Conservation (phyloP, 2,797 vertebrate genomes). For the Melanotaenia trifasciata region DNA sequence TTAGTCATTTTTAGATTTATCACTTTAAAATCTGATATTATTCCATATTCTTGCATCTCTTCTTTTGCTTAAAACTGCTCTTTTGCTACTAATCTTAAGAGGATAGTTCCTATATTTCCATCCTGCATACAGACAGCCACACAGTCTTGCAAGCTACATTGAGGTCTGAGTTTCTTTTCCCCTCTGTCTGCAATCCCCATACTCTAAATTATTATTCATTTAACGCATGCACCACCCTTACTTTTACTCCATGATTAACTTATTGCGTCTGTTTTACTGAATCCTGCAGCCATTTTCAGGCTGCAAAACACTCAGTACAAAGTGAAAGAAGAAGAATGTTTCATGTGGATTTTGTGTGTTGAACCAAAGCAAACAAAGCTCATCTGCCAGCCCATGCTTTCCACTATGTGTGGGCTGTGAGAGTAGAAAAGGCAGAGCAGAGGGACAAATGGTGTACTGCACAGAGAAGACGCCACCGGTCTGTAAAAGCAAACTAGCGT, state of each 20-base stretch:
- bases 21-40: background rate
- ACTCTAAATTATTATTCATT: slow-evolving; percentile 37
- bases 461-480: slow-evolving; percentile 21
- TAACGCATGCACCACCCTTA: background rate
- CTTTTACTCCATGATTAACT: slow-evolving; percentile 38
- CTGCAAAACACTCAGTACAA: slow-evolving; percentile 23
- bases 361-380: slow-evolving; percentile 42
- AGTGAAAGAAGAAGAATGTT: slow-evolving; percentile 14
- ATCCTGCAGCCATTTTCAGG: slow-evolving; percentile 4
- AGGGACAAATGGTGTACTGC: slow-evolving; percentile 4
- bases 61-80: slow-evolving; percentile 8
- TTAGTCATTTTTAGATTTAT: slow-evolving; percentile 21
- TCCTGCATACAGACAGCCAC: slow-evolving; percentile 44
- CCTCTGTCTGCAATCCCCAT: background rate
- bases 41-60: background rate
- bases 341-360: slow-evolving; percentile 23
- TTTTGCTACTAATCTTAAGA: background rate
- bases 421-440: background rate
- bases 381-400: slow-evolving; percentile 18
- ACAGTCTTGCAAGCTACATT: slow-evolving; percentile 23
- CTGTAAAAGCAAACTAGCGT: slow-evolving; percentile 17
- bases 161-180: too few species aligned
- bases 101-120: slow-evolving; percentile 37
- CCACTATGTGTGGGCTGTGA: slow-evolving; percentile 14
- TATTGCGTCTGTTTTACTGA: slow-evolving; percentile 19